Percentiles rank a stretch among this genome's conserved stretches.
Conservation (phyloP, 2,888 invertebrate genomes). For the Chelonus formosanus region DNA sequence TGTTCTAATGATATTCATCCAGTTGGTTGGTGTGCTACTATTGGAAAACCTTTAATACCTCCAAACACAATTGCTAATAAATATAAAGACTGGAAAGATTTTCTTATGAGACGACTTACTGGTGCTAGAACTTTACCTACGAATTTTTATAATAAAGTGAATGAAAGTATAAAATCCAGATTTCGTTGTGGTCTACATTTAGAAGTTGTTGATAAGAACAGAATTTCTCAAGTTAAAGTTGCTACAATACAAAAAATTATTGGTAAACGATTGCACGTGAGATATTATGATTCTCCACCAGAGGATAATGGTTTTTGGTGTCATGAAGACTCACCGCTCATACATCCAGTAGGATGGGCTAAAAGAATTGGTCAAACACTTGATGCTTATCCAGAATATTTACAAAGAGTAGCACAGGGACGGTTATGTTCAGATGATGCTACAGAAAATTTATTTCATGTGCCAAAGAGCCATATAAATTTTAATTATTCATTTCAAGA, state of each 20-base stretch:
- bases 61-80: slow-evolving; percentile 92
- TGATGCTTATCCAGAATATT: slow-evolving; percentile 82
- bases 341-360: slow-evolving; percentile 98
- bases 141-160: slow-evolving; percentile 89
- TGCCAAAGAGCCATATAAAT: slow-evolving; percentile 67
- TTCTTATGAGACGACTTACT: slow-evolving; percentile 88
- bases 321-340: slow-evolving; percentile 92
- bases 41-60: slow-evolving; percentile 94
- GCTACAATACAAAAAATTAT: slow-evolving; percentile 90
- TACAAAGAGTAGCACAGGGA: slow-evolving; percentile 77
- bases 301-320: slow-evolving; percentile 95
- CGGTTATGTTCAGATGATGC: slow-evolving; percentile 81
- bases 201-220: slow-evolving; percentile 96
- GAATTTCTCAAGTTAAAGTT: slow-evolving; percentile 91
- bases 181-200: slow-evolving; percentile 85
- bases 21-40: slow-evolving; percentile 97
- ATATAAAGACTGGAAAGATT: slow-evolving; percentile 96
- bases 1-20: slow-evolving; percentile 95
- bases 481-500: slow-evolving; percentile 72
- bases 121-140: slow-evolving; percentile 95
- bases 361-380: slow-evolving; percentile 87
- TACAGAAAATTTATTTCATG: slow-evolving; percentile 79
- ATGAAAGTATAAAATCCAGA: slow-evolving; percentile 83
- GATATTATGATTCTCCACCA: slow-evolving; percentile 84
- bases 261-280: slow-evolving; percentile 90